Conservation (phyloP, 2,113 vertebrate genomes). For the Donacobius atricapilla region DNA sequence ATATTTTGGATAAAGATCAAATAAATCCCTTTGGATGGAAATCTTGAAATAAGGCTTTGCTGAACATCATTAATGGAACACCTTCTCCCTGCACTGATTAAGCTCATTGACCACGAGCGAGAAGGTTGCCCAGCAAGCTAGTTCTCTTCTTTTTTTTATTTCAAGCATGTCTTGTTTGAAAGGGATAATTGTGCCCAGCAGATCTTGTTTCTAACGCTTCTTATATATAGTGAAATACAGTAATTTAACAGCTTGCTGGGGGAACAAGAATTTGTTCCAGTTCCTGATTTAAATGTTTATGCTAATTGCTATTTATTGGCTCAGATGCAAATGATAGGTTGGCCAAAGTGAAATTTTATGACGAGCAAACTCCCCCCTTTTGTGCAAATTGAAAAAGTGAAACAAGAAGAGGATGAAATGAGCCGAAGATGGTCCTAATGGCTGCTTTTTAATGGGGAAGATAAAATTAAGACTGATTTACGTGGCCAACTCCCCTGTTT, state of each 20-base stretch:
- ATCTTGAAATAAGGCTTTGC: neutral
- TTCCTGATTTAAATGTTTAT: slow-evolving; percentile 99
- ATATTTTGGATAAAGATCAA: slow-evolving; percentile 45
- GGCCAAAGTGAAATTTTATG: slow-evolving; percentile 99
- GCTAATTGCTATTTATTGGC: slow-evolving; percentile 99
- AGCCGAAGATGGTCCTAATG: slow-evolving; percentile 99
- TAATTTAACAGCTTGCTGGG: slow-evolving; percentile 98
- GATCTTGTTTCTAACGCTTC: slow-evolving; percentile 76
- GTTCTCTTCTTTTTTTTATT: slow-evolving; percentile 34
- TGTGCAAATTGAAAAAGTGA: slow-evolving; percentile 99
- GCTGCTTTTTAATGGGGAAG: slow-evolving; percentile 99
- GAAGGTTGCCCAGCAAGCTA: slow-evolving; percentile 8
- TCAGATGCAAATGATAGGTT: slow-evolving; percentile 99
- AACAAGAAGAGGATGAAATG: slow-evolving; percentile 99
- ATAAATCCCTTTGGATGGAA: slow-evolving; percentile 20
- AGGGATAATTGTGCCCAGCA: slow-evolving; percentile 70
- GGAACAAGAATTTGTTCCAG: slow-evolving; percentile 99
- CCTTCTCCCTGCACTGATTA: neutral
- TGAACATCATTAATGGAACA: neutral
- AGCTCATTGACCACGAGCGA: slow-evolving; percentile 13
- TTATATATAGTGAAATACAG: slow-evolving; percentile 82
- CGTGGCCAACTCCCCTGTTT: slow-evolving; percentile 93
- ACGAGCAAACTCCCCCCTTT: slow-evolving; percentile 99
- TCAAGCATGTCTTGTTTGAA: slow-evolving; percentile 69
- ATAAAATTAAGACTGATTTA: slow-evolving; percentile 99